These are phyloP conservation scores for Cyphomyrus plagiostoma DNA, from an alignment of 2,113 vertebrate genomes.

Conservation along the genomic window DNA sequence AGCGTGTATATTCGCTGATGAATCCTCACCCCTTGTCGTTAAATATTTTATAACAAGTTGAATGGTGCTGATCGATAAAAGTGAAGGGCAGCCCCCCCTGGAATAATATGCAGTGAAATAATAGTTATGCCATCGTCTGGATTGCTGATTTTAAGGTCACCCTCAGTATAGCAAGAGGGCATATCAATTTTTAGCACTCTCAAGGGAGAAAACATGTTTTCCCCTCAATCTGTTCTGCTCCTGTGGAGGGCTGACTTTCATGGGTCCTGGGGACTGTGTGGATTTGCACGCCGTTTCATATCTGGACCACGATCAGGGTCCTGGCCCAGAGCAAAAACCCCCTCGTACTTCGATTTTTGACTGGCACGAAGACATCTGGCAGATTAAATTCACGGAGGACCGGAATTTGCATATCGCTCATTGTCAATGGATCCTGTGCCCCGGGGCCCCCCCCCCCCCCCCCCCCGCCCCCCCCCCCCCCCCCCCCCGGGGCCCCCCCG, in stretches of 20 bases:
- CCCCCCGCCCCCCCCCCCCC: too few species aligned
- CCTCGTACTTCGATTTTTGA: not conserved
- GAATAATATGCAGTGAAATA: constrained; percentile 28
- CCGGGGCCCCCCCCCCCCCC: too few species aligned
- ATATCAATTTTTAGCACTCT: constrained; percentile 26
- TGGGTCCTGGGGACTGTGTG: constrained; percentile 17
- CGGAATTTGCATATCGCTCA: not conserved
- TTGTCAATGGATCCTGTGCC: not conserved
- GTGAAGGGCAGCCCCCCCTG: not conserved
- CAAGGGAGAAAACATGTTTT: constrained; percentile 18
- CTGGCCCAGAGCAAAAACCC: not conserved
- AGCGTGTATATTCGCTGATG: constrained; percentile 20
- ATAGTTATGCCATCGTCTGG: constrained; percentile 27
- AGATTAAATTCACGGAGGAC: not conserved
- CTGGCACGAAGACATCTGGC: constrained; percentile 4
- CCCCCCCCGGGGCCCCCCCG: too few species aligned
- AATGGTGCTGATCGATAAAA: constrained; percentile 23
- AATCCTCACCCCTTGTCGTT: constrained; percentile 24
- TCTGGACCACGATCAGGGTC: not conserved
- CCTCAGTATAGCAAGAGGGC: constrained; percentile 20
- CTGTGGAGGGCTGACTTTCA: constrained; percentile 22
- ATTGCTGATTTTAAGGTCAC: constrained; percentile 26
- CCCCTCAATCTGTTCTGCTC: constrained; percentile 27
- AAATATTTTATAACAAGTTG: constrained; percentile 33
- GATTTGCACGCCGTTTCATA: not conserved